These are phyloP conservation scores for Gambusia affinis DNA, from an alignment of 2,113 vertebrate genomes.

Conservation along the genomic window DNA sequence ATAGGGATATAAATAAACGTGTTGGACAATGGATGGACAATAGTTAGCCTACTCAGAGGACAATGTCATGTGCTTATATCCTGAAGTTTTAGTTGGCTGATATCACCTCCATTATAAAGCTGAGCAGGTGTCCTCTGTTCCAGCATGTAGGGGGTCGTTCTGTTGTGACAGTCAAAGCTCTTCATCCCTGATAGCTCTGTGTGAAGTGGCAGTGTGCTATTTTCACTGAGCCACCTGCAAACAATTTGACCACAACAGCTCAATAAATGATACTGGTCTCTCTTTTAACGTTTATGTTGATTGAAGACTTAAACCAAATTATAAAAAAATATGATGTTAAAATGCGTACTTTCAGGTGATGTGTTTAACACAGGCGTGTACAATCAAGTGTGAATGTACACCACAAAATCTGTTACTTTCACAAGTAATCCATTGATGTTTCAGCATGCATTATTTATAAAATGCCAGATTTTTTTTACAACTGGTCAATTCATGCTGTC, in stretches of 20 bases:
- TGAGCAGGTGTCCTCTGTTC: slow-evolving; percentile 62
- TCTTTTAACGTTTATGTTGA: slow-evolving; percentile 7
- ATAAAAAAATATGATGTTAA: slow-evolving; percentile 1
- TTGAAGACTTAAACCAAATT: slow-evolving; percentile 4
- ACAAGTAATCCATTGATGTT: too few species aligned
- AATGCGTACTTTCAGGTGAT: slow-evolving; percentile 5
- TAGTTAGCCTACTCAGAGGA: too few species aligned
- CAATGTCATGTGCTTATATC: neutral
- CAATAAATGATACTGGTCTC: slow-evolving; percentile 14
- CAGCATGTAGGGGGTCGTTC: slow-evolving; percentile 34
- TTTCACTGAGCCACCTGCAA: slow-evolving; percentile 66
- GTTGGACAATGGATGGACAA: neutral
- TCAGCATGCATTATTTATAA: neutral
- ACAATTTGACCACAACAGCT: slow-evolving; percentile 43
- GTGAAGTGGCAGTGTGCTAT: slow-evolving; percentile 42
- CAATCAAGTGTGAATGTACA: neutral
- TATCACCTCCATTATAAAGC: slow-evolving; percentile 8
- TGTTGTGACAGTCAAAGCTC: slow-evolving; percentile 58
- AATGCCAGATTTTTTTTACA: neutral
- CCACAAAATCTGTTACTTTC: neutral
- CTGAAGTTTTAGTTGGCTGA: slow-evolving; percentile 5
- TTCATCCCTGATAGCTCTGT: slow-evolving; percentile 21
- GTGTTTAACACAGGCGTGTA: neutral
- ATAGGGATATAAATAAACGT: neutral
- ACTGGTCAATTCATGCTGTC: too few species aligned